Percentiles rank a stretch among this genome's conserved stretches.
phyloP scores from a whole-genome alignment of 2,797 vertebrate genomes.

The Trichosurus vulpecula region DNA sequence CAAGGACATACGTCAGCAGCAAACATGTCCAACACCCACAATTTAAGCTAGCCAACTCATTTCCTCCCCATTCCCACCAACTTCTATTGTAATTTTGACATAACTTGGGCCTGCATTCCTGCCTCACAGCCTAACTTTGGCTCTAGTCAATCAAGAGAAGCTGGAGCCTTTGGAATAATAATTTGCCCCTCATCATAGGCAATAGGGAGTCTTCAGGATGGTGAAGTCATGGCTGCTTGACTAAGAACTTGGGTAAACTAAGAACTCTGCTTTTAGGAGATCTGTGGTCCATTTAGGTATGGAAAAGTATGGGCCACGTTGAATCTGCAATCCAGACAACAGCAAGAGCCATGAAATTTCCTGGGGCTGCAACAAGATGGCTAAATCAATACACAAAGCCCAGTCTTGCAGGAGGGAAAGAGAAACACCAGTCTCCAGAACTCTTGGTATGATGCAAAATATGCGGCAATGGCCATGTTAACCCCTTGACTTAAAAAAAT shows the following conservation, averaged over 20 bases:
- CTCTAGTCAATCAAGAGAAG: not conserved
- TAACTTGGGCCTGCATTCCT: not conserved
- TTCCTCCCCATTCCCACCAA: not conserved
- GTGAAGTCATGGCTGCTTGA: not conserved
- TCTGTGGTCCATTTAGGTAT: not conserved
- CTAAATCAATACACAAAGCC: not conserved
- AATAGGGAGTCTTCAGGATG: not conserved
- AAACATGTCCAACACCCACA: not conserved
- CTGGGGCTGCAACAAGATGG: not conserved
- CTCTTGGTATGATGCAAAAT: not conserved
- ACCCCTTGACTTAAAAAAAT: not conserved
- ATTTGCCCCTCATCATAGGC: not conserved
- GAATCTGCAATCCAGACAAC: not conserved
- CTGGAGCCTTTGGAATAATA: not conserved
- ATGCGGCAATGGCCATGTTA: not conserved
- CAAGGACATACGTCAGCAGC: not conserved
- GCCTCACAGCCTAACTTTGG: no score
- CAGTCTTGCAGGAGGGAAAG: not conserved
- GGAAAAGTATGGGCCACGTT: not conserved
- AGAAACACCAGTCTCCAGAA: not conserved
- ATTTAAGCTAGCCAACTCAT: not conserved
- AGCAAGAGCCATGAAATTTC: not conserved
- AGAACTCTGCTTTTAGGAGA: not conserved
- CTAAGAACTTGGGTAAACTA: not conserved
- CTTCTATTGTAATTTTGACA: not conserved